Base-by-base conservation (phyloP, 2,797 vertebrate genomes). In the Hephaestus fuliginosus region DNA sequence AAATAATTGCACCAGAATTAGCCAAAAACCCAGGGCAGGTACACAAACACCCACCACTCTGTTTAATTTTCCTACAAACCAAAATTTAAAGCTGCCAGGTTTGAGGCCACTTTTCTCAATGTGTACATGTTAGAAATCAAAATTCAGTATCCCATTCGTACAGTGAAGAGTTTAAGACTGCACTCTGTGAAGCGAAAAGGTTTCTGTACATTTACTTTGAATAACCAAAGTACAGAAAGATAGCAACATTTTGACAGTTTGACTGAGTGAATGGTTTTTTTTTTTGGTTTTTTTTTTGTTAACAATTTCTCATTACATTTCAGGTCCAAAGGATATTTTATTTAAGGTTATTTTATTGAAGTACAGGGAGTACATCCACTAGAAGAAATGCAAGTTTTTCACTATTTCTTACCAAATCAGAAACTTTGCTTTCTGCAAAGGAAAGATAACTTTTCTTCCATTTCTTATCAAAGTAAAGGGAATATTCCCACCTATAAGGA, bases 391-490 rank as follows among this genome's bases (percentile, higher is more conserved):
- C 39, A 70, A 46, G 3, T 63, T 46, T 55, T 46, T 69, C 20
- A 22, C 12, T 1, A 39, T 65, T 22, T 66, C 55, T 72, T 2
- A 14, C 15, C 10, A 41, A 51, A 63, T 39, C 70, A 64, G 20
- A 68, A 52, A 30, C 17, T 44, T 44, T 1, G 52, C 6, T 43
- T 28, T 13, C 39, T 52, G 46, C 5, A 53, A 60, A 44, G 46
- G n/a, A 63, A 65, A 61, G 14, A 65, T 51, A 46, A 5, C 20
- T 46, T 81, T 53, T 33, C 10, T 33, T 58, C 48, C 7, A 61
- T 53, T 55, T 30, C 13, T 66, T 66, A 51, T 81, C 49, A 68
- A 46, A 55, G 28, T 55, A 69, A 55, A 78, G n/a, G 30, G 51
- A 71, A 53, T 65, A 79, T 25, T 43, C 55, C 22, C 46, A 28